Evolutionary conservation across 1,140 invertebrate species (phyloP), one percentile per base, ranked within the genome.

Genomic region (Agrilus planipennis): DNA sequence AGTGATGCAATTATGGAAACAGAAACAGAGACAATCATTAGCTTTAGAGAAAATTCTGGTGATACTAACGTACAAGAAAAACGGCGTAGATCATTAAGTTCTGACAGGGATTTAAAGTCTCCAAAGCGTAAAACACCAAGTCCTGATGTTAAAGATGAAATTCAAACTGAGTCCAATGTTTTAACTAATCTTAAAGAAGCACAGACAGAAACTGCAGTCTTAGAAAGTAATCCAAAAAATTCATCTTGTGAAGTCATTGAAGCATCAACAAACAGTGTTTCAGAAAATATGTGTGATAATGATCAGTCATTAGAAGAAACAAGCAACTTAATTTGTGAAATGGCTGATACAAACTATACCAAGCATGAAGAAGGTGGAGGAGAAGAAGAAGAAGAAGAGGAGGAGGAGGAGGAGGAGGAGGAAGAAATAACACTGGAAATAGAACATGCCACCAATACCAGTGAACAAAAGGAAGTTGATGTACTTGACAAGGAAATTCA

Each of bases 21-120:
- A 45, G 50, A 60, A 44, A 48, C 55, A 51, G 58, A 62, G 55
- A 57, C 58, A 58, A 61, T 60, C 53, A 60, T 60, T 50, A 53
- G 49, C 7, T 57, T 55, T 55, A 57, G 51, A 41, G 51, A 52
- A 17, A 49, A 20, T 42, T 22, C 6, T 9, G 18, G 41, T 29
- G 19, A 7, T 32, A 38, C 27, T 41, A 45, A 42, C 45, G 47
- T 51, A 39, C 12, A 49, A 11, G 55, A 59, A 19, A 60, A 61
- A 44, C 42, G 58, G 23, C 38, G 42, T 4, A 41, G 57, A 25
- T 55, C 55, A 6, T 30, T 36, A 3, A 55, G 55, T 48, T 43
- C 43, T 12, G 52, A 55, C 28, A 23, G 23, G 2, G 48, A 52
- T 27, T 48, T 47, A 32, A 51, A 36, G 18, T 50, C 46, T 12